Evolutionary conservation across 2,113 vertebrate species (phyloP), one percentile per base, ranked within the genome.

Genomic region (Oncorhynchus nerka): DNA sequence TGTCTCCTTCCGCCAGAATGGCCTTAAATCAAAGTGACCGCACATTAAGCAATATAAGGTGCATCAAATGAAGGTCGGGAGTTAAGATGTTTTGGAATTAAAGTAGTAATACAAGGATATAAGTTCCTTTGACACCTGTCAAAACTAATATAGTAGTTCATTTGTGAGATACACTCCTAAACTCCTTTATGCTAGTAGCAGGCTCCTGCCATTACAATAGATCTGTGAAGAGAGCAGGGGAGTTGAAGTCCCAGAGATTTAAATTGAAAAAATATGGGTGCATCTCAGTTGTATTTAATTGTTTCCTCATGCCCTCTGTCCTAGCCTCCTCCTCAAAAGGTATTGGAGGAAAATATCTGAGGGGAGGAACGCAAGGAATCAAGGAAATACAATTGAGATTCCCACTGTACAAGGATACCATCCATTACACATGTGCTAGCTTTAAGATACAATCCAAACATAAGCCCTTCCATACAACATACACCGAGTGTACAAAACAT

Each of bases 41-140:
- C 80, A 78, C 75, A 88, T 88, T 82, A 88, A 67, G 32, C 51
- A 67, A 78, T 87, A 68, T 55, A 81, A 86, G 83, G 78, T 75
- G 28, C 71, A 74, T 72, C 75, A 87, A 88, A 86, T 75, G 7
- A 83, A 85, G 73, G 83, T 81, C 87, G 26, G 75, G 73, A 32
- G 13, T 93, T 86, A 83, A 75, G 70, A 77, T 75, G 74, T 81
- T 80, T 75, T 51, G 75, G 83, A 77, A 70, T 85, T 74, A 84
- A 73, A 76, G 76, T 32, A 7, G 81, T 72, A 34, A 34, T 34
- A 57, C 65, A 71, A 4, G 12, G 73, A 84, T 80, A 83, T 81
- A 81, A 90, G 89, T 93, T 86, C 79, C 75, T 87, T 75, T 87
- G 87, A 90, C 91, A 89, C 84, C 84, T 88, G 86, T 92, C 89